phyloP scores from a whole-genome alignment of 1,140 invertebrate genomes.

The Calliphora vicina region DNA sequence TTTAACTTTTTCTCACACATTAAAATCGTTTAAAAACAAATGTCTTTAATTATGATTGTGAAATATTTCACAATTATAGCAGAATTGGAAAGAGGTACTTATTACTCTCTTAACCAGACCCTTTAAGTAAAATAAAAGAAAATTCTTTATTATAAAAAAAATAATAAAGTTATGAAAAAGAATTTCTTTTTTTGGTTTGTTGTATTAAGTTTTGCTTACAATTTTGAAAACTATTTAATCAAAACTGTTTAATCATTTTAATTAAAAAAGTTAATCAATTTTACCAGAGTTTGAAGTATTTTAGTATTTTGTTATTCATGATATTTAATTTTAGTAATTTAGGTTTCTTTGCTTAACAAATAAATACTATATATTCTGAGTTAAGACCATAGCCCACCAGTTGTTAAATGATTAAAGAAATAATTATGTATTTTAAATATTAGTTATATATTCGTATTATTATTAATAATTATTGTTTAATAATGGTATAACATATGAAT shows the following conservation, averaged over 20 bases:
- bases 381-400: neutral
- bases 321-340: neutral
- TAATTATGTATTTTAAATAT: too few species aligned
- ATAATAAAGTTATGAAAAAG: too few species aligned
- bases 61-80: constrained; percentile 46
- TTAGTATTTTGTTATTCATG: neutral
- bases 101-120: constrained; percentile 21
- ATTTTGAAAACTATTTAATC: constrained; percentile 1
- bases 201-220: constrained; percentile 3
- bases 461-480: too few species aligned
- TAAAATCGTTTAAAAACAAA: neutral
- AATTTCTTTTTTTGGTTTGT: constrained; percentile 13
- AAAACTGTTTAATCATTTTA: neutral
- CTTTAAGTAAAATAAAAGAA: constrained; percentile 24
- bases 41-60: neutral
- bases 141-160: constrained; percentile 32
- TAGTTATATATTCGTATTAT: too few species aligned
- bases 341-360: neutral
- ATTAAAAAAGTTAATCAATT: neutral
- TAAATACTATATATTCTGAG: neutral
- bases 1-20: constrained; percentile 13
- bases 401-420: neutral
- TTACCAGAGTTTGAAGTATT: neutral
- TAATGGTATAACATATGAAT: too few species aligned
- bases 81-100: constrained; percentile 64